Conservation (phyloP, 1,140 invertebrate species). For the Caenorhabditis inopinata region DNA sequence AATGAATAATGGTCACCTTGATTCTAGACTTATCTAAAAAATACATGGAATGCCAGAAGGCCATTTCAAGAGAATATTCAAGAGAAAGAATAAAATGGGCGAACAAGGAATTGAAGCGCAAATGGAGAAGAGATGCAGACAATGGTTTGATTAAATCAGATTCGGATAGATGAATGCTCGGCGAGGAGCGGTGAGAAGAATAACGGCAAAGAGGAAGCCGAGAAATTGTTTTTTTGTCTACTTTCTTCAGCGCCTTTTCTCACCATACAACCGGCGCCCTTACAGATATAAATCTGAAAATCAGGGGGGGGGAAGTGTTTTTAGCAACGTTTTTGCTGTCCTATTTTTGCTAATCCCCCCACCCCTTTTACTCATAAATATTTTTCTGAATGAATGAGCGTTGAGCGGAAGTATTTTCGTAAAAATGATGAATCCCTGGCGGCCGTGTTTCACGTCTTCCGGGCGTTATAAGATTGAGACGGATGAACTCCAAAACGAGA, state of each 20-base stretch:
- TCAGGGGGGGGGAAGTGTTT: not conserved
- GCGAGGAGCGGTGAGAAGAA: not conserved
- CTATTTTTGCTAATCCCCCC: not conserved
- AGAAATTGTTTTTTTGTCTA: not conserved
- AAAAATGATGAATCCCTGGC: slow-evolving; percentile 16
- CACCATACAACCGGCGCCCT: not conserved
- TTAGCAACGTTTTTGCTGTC: not conserved
- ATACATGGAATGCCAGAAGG: slow-evolving; percentile 32
- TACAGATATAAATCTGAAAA: slow-evolving; percentile 18
- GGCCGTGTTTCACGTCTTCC: too few species aligned
- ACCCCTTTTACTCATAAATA: not conserved
- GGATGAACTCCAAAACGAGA: too few species aligned
- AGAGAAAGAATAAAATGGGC: not conserved
- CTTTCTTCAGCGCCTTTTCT: not conserved
- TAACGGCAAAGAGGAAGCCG: not conserved
- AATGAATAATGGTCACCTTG: not conserved
- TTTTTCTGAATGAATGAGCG: not conserved
- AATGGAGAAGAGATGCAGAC: slow-evolving; percentile 22
- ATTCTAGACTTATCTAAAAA: slow-evolving; percentile 1
- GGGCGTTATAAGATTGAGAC: too few species aligned
- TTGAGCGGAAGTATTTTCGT: not conserved
- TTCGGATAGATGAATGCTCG: not conserved
- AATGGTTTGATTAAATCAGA: slow-evolving; percentile 33
- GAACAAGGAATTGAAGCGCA: slow-evolving; percentile 22
- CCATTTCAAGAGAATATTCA: not conserved